phyloP scores from a whole-genome alignment of 2,797 vertebrate genomes.

The Pseudochromis fuscus region DNA sequence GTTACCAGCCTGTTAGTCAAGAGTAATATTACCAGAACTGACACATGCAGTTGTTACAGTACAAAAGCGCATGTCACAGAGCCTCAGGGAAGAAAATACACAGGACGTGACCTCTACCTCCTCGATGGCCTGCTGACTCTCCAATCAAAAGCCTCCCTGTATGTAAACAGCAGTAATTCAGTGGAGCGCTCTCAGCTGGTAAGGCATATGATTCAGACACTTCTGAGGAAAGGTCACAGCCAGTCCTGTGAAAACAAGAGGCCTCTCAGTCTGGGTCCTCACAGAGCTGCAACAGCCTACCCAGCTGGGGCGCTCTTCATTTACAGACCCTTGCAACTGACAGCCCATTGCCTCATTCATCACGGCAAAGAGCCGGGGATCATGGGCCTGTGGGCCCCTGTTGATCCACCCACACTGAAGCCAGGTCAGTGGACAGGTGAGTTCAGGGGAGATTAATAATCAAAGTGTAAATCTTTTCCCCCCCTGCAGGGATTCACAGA shows the following conservation, averaged over 20 bases:
- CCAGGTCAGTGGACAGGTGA: conserved; percentile 54
- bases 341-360: conserved; percentile 59
- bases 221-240: conserved; percentile 62
- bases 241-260: conserved; percentile 65
- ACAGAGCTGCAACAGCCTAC: conserved; percentile 38
- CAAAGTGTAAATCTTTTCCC: conserved; percentile 56
- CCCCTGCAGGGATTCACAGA: conserved; percentile 57
- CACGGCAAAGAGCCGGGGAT: conserved; percentile 48
- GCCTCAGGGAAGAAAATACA: conserved; percentile 8
- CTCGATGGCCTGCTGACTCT: conserved; percentile 19
- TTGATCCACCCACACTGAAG: conserved; percentile 56
- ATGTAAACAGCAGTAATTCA: conserved; percentile 56
- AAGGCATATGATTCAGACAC: conserved; percentile 69
- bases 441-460: conserved; percentile 72
- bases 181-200: conserved; percentile 58
- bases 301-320: conserved; percentile 69
- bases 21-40: background rate
- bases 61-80: conserved; percentile 4
- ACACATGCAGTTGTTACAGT: background rate
- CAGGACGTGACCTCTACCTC: conserved; percentile 9
- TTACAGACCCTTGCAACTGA: conserved; percentile 50
- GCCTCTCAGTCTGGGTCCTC: conserved; percentile 62
- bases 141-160: conserved; percentile 39
- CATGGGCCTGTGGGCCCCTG: conserved; percentile 15
- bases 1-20: background rate